phyloP scores from a whole-genome alignment of 2,888 invertebrate species.

The Cheilosia vulpina region DNA sequence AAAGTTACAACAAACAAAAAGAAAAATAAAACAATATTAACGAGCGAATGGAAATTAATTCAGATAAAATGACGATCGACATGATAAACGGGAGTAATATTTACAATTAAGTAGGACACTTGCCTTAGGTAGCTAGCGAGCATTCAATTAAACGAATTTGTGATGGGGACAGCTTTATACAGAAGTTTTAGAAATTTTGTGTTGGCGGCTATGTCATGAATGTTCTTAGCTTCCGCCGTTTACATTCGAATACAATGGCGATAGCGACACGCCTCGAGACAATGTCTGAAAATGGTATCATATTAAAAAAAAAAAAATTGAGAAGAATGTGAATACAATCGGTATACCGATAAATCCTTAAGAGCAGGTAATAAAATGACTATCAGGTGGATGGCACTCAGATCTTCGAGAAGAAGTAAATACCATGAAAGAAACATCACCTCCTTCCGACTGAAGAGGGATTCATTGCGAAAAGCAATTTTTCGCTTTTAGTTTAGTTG shows the following conservation, averaged over 20 bases:
- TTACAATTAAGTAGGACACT: constrained; percentile 18
- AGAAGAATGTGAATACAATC: constrained; percentile 4
- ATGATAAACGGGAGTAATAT: constrained; percentile 33
- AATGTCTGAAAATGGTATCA: constrained; percentile 1
- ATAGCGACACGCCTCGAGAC: constrained; percentile 2
- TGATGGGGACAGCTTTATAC: neutral
- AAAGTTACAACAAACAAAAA: constrained; percentile 1
- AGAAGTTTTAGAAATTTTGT: neutral
- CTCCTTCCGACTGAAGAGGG: neutral
- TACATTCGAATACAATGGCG: neutral
- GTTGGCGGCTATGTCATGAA: too few species aligned
- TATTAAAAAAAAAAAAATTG: neutral
- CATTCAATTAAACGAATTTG: constrained; percentile 46
- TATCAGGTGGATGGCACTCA: constrained; percentile 13
- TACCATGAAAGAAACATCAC: neutral
- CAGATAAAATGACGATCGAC: constrained; percentile 15
- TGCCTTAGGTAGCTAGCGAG: neutral
- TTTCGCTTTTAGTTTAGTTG: neutral
- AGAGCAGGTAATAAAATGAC: constrained; percentile 44
- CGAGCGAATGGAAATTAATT: constrained; percentile 26
- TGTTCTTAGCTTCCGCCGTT: neutral
- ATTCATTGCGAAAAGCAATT: neutral
- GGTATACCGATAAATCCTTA: constrained; percentile 8
- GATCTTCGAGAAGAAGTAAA: neutral
- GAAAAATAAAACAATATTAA: constrained; percentile 12